These are phyloP conservation scores for Brachionus sp. DNA, from an alignment of 1,140 invertebrate species.

Conservation along the genomic window DNA sequence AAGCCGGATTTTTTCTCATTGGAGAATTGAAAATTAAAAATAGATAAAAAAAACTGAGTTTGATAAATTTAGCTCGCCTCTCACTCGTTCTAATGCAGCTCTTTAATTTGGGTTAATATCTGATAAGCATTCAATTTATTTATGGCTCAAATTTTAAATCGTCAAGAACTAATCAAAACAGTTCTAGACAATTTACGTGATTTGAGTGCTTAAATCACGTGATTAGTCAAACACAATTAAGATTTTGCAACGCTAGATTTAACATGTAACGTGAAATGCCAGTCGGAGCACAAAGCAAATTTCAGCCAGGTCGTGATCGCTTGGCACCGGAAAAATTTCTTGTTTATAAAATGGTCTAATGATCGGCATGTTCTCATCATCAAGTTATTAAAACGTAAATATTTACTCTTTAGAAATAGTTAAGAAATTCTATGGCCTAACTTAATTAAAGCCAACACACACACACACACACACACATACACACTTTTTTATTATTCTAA, in stretches of 20 bases:
- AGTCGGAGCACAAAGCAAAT: not conserved
- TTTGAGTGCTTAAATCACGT: not conserved
- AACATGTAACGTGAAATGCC: not conserved
- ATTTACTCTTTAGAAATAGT: not conserved
- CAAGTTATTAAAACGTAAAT: slow-evolving; percentile 12
- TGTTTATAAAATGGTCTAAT: slow-evolving; percentile 7
- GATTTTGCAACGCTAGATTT: not conserved
- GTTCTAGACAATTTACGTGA: slow-evolving; percentile 34
- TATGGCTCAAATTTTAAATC: slow-evolving; percentile 1
- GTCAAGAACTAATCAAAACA: slow-evolving; percentile 7
- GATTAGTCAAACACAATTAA: not conserved
- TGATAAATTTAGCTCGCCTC: not conserved
- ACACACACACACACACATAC: not conserved
- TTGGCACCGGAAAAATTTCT: slow-evolving; percentile 15
- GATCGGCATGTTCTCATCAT: not conserved
- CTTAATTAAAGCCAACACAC: not conserved
- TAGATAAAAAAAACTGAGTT: not conserved
- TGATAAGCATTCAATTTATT: not conserved
- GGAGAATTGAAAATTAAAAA: slow-evolving; percentile 12
- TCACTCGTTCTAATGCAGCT: not conserved
- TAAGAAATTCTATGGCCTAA: not conserved
- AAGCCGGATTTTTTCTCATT: not conserved
- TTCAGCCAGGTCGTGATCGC: not conserved
- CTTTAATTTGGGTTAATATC: not conserved
- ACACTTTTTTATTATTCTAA: slow-evolving; percentile 11